A percentile compares a stretch with the other conserved stretches of the same genome.
Evolutionary conservation across 2,113 vertebrate species (phyloP).

Genomic region (Strigops habroptila): DNA sequence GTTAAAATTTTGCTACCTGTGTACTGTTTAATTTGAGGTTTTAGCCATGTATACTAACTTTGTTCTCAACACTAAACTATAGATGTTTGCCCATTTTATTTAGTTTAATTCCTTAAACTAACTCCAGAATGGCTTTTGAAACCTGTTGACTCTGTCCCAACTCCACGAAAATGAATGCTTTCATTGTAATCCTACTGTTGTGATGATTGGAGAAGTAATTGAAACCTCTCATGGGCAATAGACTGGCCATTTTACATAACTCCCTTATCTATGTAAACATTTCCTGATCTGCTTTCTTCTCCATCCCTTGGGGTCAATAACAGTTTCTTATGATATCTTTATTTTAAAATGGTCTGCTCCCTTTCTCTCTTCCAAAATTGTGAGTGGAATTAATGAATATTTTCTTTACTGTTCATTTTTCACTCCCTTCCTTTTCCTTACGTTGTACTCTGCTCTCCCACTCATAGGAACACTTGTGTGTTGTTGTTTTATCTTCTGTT

Average conservation of each 20-base stretch:
- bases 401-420: slow-evolving; percentile 33
- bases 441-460: not conserved
- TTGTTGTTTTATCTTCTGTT: not conserved
- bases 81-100: slow-evolving; percentile 26
- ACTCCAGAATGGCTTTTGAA: slow-evolving; percentile 36
- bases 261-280: slow-evolving; percentile 51
- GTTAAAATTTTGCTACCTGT: not conserved
- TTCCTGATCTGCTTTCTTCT: slow-evolving; percentile 50
- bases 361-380: not conserved
- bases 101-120: slow-evolving; percentile 52
- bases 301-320: slow-evolving; percentile 16
- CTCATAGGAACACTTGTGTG: not conserved
- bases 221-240: slow-evolving; percentile 29
- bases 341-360: not conserved
- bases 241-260: slow-evolving; percentile 23
- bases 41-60: not conserved
- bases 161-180: slow-evolving; percentile 10
- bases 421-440: slow-evolving; percentile 1
- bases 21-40: not conserved
- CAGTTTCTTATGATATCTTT: slow-evolving; percentile 25
- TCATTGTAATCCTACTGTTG: not conserved
- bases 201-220: not conserved
- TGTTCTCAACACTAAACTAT: not conserved
- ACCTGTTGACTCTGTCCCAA: not conserved
- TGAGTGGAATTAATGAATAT: slow-evolving; percentile 44